These are phyloP conservation scores for Takifugu flavidus DNA, from an alignment of 2,113 vertebrate genomes.

Conservation along the genomic window DNA sequence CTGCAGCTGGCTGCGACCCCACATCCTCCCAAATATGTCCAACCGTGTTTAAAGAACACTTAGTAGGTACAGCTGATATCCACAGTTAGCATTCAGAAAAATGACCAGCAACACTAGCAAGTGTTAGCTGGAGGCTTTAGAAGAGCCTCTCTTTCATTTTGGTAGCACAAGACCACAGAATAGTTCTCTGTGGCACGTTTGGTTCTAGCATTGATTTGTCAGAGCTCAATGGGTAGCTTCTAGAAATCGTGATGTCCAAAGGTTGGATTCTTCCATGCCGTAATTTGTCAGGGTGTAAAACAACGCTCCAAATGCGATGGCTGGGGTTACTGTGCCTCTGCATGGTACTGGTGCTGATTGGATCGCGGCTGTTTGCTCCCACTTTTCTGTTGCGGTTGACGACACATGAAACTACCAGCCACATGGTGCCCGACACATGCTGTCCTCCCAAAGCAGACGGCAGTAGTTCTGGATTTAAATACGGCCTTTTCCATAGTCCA, in stretches of 20 bases:
- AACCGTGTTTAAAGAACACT: neutral
- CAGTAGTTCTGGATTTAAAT: neutral
- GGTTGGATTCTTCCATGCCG: too few relatives aligned
- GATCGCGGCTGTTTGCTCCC: constrained; percentile 99
- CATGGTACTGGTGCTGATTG: constrained; percentile 93
- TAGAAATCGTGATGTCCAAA: neutral
- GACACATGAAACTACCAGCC: constrained; percentile 99
- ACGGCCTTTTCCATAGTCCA: neutral
- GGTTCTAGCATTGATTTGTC: constrained; percentile 9
- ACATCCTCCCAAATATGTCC: constrained; percentile 28
- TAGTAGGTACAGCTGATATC: neutral
- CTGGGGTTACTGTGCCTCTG: constrained; percentile 89
- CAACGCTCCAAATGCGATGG: constrained; percentile 16
- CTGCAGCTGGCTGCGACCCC: constrained; percentile 84
- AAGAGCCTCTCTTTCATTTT: neutral
- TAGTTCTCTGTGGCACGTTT: neutral
- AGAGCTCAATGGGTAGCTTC: neutral
- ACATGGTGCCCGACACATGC: constrained; percentile 90
- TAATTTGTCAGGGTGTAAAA: neutral
- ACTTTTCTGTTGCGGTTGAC: constrained; percentile 99
- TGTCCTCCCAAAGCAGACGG: constrained; percentile 39
- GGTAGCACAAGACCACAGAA: too few relatives aligned
- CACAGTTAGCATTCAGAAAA: neutral
- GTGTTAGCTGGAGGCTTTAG: neutral
- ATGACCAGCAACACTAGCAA: neutral